A percentile compares a stretch with the other conserved stretches of the same genome.
Evolutionary conservation across 2,113 vertebrate genomes (phyloP).

Genomic region (Thomomys bottae): DNA sequence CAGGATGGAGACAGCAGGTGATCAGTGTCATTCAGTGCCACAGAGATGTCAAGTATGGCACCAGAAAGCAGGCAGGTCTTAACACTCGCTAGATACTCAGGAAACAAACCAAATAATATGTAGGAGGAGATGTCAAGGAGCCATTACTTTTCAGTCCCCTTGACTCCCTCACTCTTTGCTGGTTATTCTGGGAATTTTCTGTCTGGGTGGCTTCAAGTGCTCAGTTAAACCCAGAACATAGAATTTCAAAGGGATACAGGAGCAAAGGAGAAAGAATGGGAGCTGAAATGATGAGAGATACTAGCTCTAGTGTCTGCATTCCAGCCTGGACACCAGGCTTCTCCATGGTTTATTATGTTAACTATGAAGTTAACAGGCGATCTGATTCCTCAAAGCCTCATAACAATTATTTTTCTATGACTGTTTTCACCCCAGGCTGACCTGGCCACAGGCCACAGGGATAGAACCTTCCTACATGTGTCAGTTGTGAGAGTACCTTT

Average conservation of each 20-base stretch:
- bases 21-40: background rate
- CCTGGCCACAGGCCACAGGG: background rate
- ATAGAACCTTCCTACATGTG: background rate
- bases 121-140: background rate
- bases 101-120: background rate
- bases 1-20: background rate
- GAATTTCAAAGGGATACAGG: background rate
- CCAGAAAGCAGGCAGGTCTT: background rate
- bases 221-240: background rate
- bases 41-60: background rate
- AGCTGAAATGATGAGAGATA: background rate
- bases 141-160: background rate
- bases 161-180: background rate
- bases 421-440: background rate
- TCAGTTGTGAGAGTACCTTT: background rate
- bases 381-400: background rate
- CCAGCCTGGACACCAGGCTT: background rate
- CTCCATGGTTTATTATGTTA: background rate
- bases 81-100: background rate
- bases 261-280: background rate
- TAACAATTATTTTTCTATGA: background rate
- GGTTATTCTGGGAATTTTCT: background rate
- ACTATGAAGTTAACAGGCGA: too few relatives aligned
- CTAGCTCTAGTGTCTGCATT: background rate
- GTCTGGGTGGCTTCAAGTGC: background rate